These are phyloP conservation scores for Solea senegalensis DNA, from an alignment of 2,113 vertebrate species.

Conservation along the genomic window DNA sequence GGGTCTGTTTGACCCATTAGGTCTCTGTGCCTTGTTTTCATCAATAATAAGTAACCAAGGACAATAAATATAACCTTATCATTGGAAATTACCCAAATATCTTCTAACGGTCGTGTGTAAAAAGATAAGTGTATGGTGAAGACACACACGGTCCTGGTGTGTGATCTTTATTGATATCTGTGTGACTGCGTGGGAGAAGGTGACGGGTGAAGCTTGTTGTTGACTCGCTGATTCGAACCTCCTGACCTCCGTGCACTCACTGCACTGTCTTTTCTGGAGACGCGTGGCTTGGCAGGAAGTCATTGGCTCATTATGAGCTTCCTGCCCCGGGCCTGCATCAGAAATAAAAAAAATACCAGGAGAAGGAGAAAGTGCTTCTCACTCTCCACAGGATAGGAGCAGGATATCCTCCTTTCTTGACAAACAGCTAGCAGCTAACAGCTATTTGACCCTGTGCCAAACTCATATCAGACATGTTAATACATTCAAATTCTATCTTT, in stretches of 20 bases:
- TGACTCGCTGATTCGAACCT: conserved; percentile 13
- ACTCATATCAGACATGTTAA: too few relatives aligned
- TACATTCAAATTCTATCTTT: too few relatives aligned
- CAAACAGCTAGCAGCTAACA: conserved; percentile 14
- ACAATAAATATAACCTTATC: neutral
- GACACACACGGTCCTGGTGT: neutral
- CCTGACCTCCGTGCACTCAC: conserved; percentile 30
- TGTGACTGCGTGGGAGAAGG: neutral
- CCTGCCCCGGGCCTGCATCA: conserved; percentile 78
- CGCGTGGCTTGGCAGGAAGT: conserved; percentile 88
- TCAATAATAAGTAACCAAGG: neutral
- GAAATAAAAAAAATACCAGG: conserved; percentile 44
- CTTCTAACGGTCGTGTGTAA: neutral
- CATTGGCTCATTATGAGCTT: conserved; percentile 87
- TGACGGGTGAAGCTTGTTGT: conserved; percentile 17
- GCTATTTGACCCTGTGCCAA: conserved; percentile 28
- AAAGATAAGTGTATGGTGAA: neutral
- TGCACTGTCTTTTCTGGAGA: conserved; percentile 51
- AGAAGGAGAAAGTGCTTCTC: conserved; percentile 27
- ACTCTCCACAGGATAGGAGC: conserved; percentile 14
- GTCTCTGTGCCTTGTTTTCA: neutral
- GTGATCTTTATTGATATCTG: neutral
- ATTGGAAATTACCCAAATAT: neutral
- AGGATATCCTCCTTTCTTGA: conserved; percentile 38
- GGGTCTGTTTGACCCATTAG: neutral